Conservation (phyloP, 92 coral and sea anemone genomes). For the Galaxea fascicularis region DNA sequence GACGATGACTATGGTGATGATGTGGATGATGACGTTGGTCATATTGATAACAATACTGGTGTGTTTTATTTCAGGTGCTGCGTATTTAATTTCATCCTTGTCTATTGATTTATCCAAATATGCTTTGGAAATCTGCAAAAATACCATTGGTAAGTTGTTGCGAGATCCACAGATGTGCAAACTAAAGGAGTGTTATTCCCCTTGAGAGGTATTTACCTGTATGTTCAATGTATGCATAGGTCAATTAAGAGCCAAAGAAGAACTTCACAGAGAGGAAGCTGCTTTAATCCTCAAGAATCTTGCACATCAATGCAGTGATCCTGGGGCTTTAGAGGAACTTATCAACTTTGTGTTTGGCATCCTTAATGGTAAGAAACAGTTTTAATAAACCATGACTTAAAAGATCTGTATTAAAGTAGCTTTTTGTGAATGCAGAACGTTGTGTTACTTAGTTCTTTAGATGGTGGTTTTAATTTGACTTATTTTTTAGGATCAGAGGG, state of each 20-base stretch:
- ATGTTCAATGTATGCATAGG: constrained; percentile 38
- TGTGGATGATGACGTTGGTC: neutral
- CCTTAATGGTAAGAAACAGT: constrained; percentile 77
- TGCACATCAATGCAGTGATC: constrained; percentile 95
- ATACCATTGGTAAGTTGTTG: constrained; percentile 73
- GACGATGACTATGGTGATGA: neutral
- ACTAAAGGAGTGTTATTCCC: neutral
- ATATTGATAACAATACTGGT: neutral
- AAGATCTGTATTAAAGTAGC: neutral
- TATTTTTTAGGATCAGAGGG: constrained; percentile 86
- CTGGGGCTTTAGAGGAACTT: constrained; percentile 82
- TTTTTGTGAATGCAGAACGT: too few species aligned
- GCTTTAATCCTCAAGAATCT: constrained; percentile 68
- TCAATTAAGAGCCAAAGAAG: constrained; percentile 91
- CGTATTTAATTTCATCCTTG: constrained; percentile 75
- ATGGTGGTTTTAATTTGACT: neutral
- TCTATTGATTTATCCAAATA: constrained; percentile 97
- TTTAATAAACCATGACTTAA: too few species aligned
- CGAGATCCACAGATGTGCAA: neutral
- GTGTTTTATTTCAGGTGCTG: constrained; percentile 68
- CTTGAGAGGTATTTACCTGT: neutral
- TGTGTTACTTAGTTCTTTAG: too few species aligned
- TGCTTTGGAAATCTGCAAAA: constrained; percentile 85
- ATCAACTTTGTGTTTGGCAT: constrained; percentile 81
- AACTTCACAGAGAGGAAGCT: constrained; percentile 82